Base-by-base conservation (phyloP, 2,113 vertebrate species). In the Saguinus imperator region DNA sequence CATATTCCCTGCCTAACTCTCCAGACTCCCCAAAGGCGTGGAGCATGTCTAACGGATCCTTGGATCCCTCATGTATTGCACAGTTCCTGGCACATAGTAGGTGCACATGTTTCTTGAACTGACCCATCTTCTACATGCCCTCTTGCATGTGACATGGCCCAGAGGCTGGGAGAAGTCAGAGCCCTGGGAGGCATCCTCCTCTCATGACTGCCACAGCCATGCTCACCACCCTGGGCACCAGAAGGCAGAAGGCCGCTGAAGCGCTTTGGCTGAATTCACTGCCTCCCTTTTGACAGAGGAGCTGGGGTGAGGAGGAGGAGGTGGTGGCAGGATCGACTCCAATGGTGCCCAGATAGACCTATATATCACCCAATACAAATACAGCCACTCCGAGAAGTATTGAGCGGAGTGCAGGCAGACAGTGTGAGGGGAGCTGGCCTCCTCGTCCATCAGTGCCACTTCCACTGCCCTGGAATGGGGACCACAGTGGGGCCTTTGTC, bases 351-450 rank as follows among this genome's bases (percentile, higher is more conserved):
- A 16, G 92, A 96, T 40, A 8, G 97, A 70, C 66, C 12, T 57
- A 87, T 98, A 94, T 35, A 97, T 98, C 97, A 97, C 37, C 25
- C 90, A 27, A 32, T 85, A 75, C 23, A 64, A 96, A 97, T 66
- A 97, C 97, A 95, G 2, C 17, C 12, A 77, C 92, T 98, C 96
- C 0, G 1, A 80, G 52, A 88, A 68, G 58, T 27, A 96, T 90
- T 13, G 94, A 98, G 97, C 79, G 1, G 87, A 1, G 32, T 0
- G 79, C 95, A 32, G 95, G 82, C 88, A 58, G 95, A 75, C 1
- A 12, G 87, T 2, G 23, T 5, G 0, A 73, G 37, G 45, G 40
- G 25, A 88, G 76, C 95, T 57, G 32, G 43, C 79, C 79, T 37
- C 50, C 76, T 92, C 29, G 1, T 92, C 97, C 97, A 75, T 97